Conservation (phyloP, 2,888 invertebrate genomes). For the Erebia palarica region DNA sequence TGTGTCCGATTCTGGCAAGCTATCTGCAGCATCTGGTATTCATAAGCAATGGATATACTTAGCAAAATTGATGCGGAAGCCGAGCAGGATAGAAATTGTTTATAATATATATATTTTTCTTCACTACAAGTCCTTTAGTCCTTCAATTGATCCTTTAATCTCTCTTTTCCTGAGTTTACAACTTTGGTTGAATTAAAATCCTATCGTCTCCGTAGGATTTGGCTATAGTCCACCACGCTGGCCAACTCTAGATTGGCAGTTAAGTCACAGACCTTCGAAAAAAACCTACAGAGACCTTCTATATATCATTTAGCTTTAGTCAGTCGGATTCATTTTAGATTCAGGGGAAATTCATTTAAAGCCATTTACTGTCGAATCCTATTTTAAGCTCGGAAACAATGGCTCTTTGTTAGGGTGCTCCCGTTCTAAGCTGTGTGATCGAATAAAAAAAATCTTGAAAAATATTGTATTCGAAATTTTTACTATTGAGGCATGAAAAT, state of each 20-base stretch:
- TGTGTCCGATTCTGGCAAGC: slow-evolving; percentile 56
- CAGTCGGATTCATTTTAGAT: slow-evolving; percentile 21
- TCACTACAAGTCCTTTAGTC: no score
- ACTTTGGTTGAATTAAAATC: no score
- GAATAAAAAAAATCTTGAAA: neutral
- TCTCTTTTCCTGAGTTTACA: no score
- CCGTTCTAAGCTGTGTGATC: neutral
- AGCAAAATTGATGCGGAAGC: neutral
- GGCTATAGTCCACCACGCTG: no score
- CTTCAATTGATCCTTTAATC: no score
- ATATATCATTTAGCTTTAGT: slow-evolving; percentile 4
- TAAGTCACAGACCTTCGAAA: no score
- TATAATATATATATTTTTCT: no score
- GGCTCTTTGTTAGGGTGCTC: slow-evolving; percentile 15
- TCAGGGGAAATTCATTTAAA: slow-evolving; percentile 21
- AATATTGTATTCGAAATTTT: no score
- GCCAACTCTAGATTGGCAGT: no score
- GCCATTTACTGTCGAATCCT: slow-evolving; percentile 15
- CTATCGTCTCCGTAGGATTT: no score
- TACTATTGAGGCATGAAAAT: no score
- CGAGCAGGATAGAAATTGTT: neutral
- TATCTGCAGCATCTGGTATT: slow-evolving; percentile 47
- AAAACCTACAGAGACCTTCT: no score
- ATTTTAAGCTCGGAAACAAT: slow-evolving; percentile 17
- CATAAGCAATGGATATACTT: slow-evolving; percentile 37